phyloP scores from a whole-genome alignment of 2,888 invertebrate genomes.

The Tipula unca region DNA sequence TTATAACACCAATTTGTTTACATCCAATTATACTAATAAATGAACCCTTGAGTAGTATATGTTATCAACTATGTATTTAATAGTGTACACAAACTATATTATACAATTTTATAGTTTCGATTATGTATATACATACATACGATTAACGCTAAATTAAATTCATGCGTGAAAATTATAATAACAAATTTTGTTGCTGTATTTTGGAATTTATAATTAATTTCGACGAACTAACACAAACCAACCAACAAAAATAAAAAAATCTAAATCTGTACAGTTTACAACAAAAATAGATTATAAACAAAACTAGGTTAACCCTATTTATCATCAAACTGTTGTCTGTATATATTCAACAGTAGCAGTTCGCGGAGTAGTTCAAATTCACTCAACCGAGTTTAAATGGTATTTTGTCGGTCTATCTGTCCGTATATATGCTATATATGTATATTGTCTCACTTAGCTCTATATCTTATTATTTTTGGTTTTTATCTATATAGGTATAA shows the following conservation, averaged over 20 bases:
- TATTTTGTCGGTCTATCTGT: background rate
- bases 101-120: background rate
- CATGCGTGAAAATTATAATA: background rate
- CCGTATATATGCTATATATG: background rate
- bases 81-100: background rate
- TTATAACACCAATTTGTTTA: background rate
- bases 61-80: background rate
- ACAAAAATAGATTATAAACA: background rate
- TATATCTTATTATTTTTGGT: background rate
- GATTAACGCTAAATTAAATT: background rate
- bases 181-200: background rate
- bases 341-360: background rate
- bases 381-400: background rate
- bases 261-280: background rate
- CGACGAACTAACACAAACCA: background rate
- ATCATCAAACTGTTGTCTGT: background rate
- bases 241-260: background rate
- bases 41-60: background rate
- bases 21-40: background rate
- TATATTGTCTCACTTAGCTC: background rate
- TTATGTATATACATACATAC: background rate
- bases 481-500: background rate
- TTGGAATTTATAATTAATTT: background rate
- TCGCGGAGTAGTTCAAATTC: background rate
- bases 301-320: background rate